A percentile compares a stretch with the other conserved stretches of the same genome.
These are phyloP conservation scores for Macroteleia sp. DNA, from an alignment of 2,888 invertebrate species.

Conservation along the genomic window DNA sequence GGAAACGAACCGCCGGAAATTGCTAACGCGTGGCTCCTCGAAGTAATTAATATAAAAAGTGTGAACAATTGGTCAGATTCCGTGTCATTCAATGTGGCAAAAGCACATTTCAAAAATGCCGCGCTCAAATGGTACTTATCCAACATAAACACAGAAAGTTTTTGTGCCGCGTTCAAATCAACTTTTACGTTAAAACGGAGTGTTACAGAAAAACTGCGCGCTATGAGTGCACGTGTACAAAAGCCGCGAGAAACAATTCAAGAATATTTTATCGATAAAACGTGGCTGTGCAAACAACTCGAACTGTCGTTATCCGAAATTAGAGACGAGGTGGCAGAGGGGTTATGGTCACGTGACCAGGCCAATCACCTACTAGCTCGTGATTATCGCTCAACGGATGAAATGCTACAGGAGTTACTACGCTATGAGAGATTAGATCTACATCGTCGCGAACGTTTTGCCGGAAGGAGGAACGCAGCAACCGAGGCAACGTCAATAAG, in stretches of 20 bases:
- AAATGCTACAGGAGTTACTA: conserved; percentile 39
- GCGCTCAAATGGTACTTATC: conserved; percentile 42
- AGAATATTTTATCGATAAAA: conserved; percentile 47
- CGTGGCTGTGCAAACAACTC: conserved; percentile 37
- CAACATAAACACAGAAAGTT: not conserved
- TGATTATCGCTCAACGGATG: conserved; percentile 17
- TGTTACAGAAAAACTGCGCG: conserved; percentile 18
- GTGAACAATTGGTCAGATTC: conserved; percentile 24
- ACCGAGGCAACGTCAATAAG: not conserved
- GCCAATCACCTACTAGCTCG: conserved; percentile 20
- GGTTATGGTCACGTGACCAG: conserved; percentile 38
- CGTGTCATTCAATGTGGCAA: conserved; percentile 23
- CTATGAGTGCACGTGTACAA: conserved; percentile 46
- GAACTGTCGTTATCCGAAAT: conserved; percentile 19
- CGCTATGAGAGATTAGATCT: conserved; percentile 2
- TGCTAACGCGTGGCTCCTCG: conserved; percentile 26
- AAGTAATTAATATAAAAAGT: conserved; percentile 9
- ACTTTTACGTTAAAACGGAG: conserved; percentile 5
- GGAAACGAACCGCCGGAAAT: conserved; percentile 28
- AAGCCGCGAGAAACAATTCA: conserved; percentile 11
- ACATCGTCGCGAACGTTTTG: conserved; percentile 1
- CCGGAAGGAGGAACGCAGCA: not conserved
- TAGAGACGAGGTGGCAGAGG: conserved; percentile 34
- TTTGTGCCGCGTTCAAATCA: conserved; percentile 14
- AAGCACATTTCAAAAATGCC: conserved; percentile 28